Base-by-base conservation (phyloP, 2,888 invertebrate genomes). In the Odontomyia ornata region DNA sequence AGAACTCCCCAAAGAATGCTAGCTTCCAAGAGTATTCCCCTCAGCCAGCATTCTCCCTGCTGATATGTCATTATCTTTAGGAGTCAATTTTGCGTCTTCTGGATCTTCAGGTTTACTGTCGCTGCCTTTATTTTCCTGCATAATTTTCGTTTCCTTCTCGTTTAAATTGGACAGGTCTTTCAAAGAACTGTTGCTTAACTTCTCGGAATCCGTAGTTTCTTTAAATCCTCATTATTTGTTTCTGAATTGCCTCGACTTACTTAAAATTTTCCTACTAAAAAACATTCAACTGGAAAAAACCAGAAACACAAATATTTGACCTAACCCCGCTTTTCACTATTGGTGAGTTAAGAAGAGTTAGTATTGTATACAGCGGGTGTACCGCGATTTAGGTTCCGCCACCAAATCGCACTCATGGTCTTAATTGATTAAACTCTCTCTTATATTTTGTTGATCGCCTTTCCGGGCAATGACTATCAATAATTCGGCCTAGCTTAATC, bases 171-270 rank as follows among this genome's bases (percentile, higher is more conserved):
- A 89, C 67, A 91, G 85, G 81, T 91, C 91, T 83, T 91, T 91
- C 80, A 91, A 91, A n/a, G 91, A 91, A 85, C 91, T 91, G 83
- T 90, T 90, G 83, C 90, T 90, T 21, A 90, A 90, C 82, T 90
- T 90, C 82, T 91, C 90, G 78, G 89, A 86, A 75, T 80, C 81
- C 81, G 80, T 81, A 25, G 23, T 64, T 36, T 62, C 27, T 30
- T 18, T 57, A 36, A 60, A 30, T 23, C 36, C 27, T 73, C 73
- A 27, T 18, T 56, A 72, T 57, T 57, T 30, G 11, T 18, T 67
- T 15, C 69, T 65, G 75, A 75, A 75, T 64, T 27, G 18, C 21
- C 43, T 62, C 18, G 28, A 47, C 57, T 73, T 57, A 75, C 75
- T 75, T 64, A 64, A 75, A 75, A 75, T 75, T 75, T 75, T 75